Base-by-base conservation (phyloP, 1,140 invertebrate species). In the Leptinotarsa lineolata region DNA sequence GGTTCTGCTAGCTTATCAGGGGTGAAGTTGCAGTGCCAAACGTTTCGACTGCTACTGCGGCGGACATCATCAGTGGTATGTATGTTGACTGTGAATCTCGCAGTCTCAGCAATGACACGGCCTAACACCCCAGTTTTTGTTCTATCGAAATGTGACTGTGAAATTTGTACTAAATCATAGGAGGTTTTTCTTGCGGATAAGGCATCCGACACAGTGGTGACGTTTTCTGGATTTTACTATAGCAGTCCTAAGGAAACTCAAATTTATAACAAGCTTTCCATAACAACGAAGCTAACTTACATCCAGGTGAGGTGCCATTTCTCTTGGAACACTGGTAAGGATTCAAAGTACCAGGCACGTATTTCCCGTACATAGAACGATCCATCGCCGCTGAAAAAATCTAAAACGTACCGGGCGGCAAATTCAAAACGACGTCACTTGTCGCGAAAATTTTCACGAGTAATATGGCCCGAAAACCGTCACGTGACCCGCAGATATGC, bases 301-400 rank as follows among this genome's bases (percentile, higher is more conserved):
- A 94, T 87, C 92, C 93, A 76, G 93, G 93, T 77, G 91, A 90
- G 74, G 92, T 92, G 79, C 92, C 91, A 83, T 93, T 92, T 84
- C 91, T 92, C 78, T 91, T 87, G 2, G 92, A 92, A 82, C 92
- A 92, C 83, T 92, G 89, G 83, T 93, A 94, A 22, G 93, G 93
- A 80, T 93, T 91, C 84, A 93, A 91, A 80, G 90, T 91, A 75
- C 92, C 92, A 15, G 92, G 92, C 80, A 91, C 89, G 75, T 93
- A 87, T 85, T 94, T 94, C 72, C 92, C 92, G 82, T 94, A 94
- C 92, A 94, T 94, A 81, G 92, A 92, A 82, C 92, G 87, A 88
- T 94, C 93, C 92, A 94, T 93, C 72, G 63, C 44, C 44, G 60
- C 24, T 20, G 68, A 39, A 39, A 63, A 68, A 73, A 64, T 15